Evolutionary conservation across 2,888 invertebrate genomes (phyloP), one percentile per base, ranked within the genome.

Genomic region (Polia nebulosa): DNA sequence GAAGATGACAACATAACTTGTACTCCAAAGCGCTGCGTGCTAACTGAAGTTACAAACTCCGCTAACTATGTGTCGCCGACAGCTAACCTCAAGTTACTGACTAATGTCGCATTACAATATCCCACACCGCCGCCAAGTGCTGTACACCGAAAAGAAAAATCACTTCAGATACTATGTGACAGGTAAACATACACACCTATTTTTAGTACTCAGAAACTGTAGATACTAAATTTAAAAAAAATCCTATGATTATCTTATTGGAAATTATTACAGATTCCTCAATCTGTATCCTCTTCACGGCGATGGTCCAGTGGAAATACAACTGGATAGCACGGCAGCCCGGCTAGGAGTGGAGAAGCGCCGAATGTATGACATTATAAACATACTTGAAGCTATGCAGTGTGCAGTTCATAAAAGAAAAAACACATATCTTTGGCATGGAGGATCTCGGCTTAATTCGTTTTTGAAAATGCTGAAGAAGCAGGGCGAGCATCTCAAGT

Each of bases 321-420:
- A 97, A 78, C 87, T 97, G 83, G 97, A 97, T 88, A 96, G 96
- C 84, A 96, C 97, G 65, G 97, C 97, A 55, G 96, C 96, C 85
- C 93, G 95, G 79, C 88, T 97, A 72, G 96, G 96, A 55, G 97
- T 97, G 9, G 97, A 97, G 85, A 96, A 97, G 79, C 92, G 97
- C 41, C 94, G 97, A 84, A 97, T 97, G 91, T 97, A 97, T 91
- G 97, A 97, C 88, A 97, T 97, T 79, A 97, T 97, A 64, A 97
- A 97, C 91, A 97, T 97, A 63, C 90, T 97, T 72, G 97, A 97
- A 90, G 97, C 97, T 82, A 96, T 97, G 88, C 97, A 97, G 82
- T 97, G 97, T 93, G 97, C 97, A 67, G 96, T 96, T 41, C 96
- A 96, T 84, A 96, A 96, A 81, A 95, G 96, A 55, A 97, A 97